Conservation (phyloP, 2,888 invertebrate species). For the Epistrophe grossulariae region DNA sequence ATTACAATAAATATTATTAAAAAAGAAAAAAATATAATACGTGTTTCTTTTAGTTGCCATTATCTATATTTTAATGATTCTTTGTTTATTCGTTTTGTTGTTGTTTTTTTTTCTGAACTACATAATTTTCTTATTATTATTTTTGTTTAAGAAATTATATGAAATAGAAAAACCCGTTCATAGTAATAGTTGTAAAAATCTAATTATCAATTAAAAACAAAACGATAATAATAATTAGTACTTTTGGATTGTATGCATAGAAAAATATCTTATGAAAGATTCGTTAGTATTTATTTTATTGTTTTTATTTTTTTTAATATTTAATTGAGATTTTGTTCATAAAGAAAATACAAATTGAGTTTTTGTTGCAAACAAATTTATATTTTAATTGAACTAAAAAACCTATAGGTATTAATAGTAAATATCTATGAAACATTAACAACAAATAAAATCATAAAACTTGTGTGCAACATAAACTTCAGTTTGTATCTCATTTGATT, state of each 20-base stretch:
- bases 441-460: constrained; percentile 14
- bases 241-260: constrained; percentile 61
- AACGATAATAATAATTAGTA: constrained; percentile 44
- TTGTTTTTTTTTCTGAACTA: constrained; percentile 30
- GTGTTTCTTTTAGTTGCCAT: constrained; percentile 47
- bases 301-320: constrained; percentile 12
- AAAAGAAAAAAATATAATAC: constrained; percentile 42
- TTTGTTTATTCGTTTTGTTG: constrained; percentile 29
- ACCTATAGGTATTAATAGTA: background rate
- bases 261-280: constrained; percentile 68
- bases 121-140: constrained; percentile 22
- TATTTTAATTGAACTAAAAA: constrained; percentile 3
- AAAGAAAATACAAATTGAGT: constrained; percentile 14
- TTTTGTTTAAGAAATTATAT: constrained; percentile 15
- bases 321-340: constrained; percentile 40
- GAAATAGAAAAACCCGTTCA: constrained; percentile 34
- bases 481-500: constrained; percentile 21
- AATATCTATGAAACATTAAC: background rate
- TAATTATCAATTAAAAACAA: constrained; percentile 41
- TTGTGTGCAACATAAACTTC: constrained; percentile 49
- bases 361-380: constrained; percentile 43
- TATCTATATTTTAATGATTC: constrained; percentile 29
- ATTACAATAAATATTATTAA: constrained; percentile 58
- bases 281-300: constrained; percentile 61
- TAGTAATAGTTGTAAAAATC: constrained; percentile 37